Conservation (phyloP, 1,140 invertebrate genomes). For the Plutomurus gul region DNA sequence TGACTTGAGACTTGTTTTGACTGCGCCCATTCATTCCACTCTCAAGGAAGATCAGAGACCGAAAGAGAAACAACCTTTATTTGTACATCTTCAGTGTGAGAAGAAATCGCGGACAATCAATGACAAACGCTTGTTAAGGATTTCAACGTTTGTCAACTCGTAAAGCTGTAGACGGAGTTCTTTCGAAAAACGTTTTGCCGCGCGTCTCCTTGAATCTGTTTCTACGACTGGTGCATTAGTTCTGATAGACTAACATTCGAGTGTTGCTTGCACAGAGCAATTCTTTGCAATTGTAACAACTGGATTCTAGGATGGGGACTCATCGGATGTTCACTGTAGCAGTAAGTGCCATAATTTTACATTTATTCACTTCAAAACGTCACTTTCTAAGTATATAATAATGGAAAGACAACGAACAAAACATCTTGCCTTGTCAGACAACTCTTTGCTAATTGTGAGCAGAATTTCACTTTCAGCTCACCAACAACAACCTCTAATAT, state of each 20-base stretch:
- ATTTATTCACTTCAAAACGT: not conserved
- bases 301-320: not conserved
- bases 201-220: not conserved
- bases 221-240: not conserved
- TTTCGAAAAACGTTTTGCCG: not conserved
- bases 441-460: not conserved
- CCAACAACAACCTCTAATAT: not conserved
- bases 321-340: not conserved
- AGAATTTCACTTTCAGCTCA: constrained; percentile 12
- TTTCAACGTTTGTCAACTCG: not conserved
- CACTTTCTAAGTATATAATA: constrained; percentile 9
- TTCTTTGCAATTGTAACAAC: not conserved
- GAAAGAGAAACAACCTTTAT: no score
- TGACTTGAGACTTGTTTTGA: no score
- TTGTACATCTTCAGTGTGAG: not conserved
- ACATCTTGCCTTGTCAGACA: not conserved
- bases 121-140: not conserved
- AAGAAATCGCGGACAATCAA: not conserved
- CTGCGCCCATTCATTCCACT: not conserved
- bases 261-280: no score
- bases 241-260: no score
- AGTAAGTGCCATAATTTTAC: not conserved
- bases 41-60: not conserved
- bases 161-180: not conserved
- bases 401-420: constrained; percentile 1